Evolutionary conservation across 2,888 invertebrate genomes (phyloP), one percentile per base, ranked within the genome.

Genomic region (Hoplodrina blanda): DNA sequence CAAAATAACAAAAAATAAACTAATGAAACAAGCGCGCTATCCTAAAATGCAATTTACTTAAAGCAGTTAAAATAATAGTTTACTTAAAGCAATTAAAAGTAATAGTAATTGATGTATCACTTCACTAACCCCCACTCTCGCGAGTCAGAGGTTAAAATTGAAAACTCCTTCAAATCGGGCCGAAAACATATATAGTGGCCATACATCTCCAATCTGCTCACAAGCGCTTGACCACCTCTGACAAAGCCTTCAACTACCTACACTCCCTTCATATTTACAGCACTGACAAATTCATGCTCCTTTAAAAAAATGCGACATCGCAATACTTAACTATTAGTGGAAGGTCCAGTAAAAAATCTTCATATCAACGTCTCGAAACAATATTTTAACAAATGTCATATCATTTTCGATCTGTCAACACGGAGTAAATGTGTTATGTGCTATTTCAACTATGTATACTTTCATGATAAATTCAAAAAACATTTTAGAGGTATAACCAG

Each of bases 101-200:
- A 85, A 80, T 80, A 84, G 82, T 82, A 69, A 72, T 68, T 73
- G 74, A 82, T 84, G 78, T 88, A 91, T 91, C 91, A 93, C 94
- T 94, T 94, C 93, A 93, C 93, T 90, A 89, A 89, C 91, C 90
- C 46, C 87, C 72, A 86, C 84, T 77, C 88, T 80, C 81, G 81
- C 76, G 83, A 83, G 86, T 81, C 76, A 65, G 73, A 82, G 88
- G 86, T 86, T 84, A 81, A 84, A 86, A 90, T 91, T 91, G 89
- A 91, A 93, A 92, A 92, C 92, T 92, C 92, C 92, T 93, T 93
- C 90, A 90, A 92, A 92, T 92, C 92, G 92, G 95, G 94, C 96
- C 96, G 93, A 94, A 95, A 96, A 96, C 96, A 96, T 96, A 96
- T 96, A 94, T 91, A 91, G 91, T 94, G 96, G 96, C 96, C 96